Conservation (phyloP, 2,113 vertebrate genomes). For the Symphodus melops region DNA sequence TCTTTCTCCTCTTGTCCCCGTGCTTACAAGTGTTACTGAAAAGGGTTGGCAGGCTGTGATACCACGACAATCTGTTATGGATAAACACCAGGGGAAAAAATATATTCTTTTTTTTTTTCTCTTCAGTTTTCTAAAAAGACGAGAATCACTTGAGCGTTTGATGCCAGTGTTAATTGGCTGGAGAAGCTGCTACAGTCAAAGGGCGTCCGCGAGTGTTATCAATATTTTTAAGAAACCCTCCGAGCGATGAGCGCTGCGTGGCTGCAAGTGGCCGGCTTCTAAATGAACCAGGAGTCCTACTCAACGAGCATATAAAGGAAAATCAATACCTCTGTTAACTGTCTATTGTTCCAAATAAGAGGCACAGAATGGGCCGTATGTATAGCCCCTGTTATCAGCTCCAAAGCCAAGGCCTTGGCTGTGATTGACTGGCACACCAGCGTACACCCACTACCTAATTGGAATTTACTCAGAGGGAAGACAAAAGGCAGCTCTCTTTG, state of each 20-base stretch:
- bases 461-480: constrained; percentile 67
- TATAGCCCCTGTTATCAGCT: constrained; percentile 47
- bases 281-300: constrained; percentile 41
- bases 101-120: not conserved
- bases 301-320: constrained; percentile 43
- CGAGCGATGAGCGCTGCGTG: not conserved
- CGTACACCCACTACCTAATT: constrained; percentile 64
- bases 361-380: constrained; percentile 21
- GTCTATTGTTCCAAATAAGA: constrained; percentile 58
- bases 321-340: constrained; percentile 67
- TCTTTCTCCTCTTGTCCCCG: constrained; percentile 11
- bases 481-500: constrained; percentile 61
- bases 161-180: constrained; percentile 42
- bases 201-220: constrained; percentile 29
- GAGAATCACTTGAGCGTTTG: constrained; percentile 29
- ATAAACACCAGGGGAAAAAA: constrained; percentile 28
- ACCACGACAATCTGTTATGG: constrained; percentile 15
- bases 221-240: constrained; percentile 36
- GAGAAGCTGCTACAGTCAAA: constrained; percentile 21
- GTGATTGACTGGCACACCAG: constrained; percentile 65
- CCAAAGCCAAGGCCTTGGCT: constrained; percentile 45
- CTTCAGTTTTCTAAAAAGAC: constrained; percentile 31
- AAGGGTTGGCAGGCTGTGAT: constrained; percentile 15
- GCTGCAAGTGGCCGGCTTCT: constrained; percentile 29
- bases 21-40: constrained; percentile 10